Conservation (phyloP, 1,140 invertebrate species). For the Ganaspis sp. region DNA sequence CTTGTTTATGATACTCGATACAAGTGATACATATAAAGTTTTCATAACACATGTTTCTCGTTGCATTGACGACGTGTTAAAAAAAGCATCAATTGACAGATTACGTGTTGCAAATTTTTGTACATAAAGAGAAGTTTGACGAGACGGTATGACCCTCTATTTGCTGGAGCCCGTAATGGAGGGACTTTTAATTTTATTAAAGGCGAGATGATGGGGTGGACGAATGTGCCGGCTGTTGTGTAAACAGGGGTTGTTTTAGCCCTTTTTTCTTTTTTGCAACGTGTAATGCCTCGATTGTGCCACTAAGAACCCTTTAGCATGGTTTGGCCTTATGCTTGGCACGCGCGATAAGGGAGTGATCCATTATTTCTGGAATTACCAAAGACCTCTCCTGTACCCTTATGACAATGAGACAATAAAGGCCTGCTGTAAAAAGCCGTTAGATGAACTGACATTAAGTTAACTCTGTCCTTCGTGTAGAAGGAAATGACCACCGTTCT, state of each 20-base stretch:
- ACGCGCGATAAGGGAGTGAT: constrained; percentile 29
- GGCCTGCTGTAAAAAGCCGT: not conserved
- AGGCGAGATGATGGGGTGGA: constrained; percentile 41
- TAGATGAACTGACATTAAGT: not conserved
- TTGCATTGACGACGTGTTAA: too few relatives aligned
- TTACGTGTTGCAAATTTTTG: constrained; percentile 3
- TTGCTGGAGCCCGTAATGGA: not conserved
- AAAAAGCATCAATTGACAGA: not conserved
- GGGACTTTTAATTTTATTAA: constrained; percentile 53
- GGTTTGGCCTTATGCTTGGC: constrained; percentile 12
- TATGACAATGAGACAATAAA: not conserved
- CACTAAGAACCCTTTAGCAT: not conserved
- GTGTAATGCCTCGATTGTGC: constrained; percentile 32
- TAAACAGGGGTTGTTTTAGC: constrained; percentile 49
- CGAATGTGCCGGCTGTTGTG: constrained; percentile 47
- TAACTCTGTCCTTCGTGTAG: not conserved
- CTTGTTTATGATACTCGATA: too few relatives aligned
- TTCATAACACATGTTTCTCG: too few relatives aligned
- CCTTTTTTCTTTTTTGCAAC: constrained; percentile 32
- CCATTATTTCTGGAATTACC: constrained; percentile 2
- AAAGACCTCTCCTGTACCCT: not conserved
- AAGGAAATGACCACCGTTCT: not conserved
- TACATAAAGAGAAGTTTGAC: constrained; percentile 33
- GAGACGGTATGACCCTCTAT: constrained; percentile 29
- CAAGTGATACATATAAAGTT: too few relatives aligned